A percentile compares a stretch with the other conserved stretches of the same genome.
These are phyloP conservation scores for Drosophila trichaetosa DNA, from an alignment of 2,888 invertebrate species.

Conservation along the genomic window DNA sequence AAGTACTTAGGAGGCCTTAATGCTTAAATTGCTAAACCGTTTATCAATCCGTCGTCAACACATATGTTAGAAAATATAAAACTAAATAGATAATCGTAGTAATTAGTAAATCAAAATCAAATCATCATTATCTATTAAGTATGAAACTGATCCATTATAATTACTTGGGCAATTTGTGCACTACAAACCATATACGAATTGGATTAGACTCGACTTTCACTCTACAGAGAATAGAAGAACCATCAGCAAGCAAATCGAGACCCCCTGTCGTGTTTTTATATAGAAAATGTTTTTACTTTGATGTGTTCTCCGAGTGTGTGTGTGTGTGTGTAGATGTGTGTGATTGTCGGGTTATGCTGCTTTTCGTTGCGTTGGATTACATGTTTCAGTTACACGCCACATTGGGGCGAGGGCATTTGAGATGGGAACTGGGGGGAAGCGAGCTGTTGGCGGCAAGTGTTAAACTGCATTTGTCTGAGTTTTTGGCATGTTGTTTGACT, in stretches of 20 bases:
- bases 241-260: conserved; percentile 52
- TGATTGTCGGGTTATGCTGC: conserved; percentile 51
- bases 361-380: conserved; percentile 66
- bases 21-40: not conserved
- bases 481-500: conserved; percentile 49
- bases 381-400: conserved; percentile 76
- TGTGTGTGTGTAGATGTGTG: conserved; percentile 17
- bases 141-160: conserved; percentile 10
- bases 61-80: not conserved
- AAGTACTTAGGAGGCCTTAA: not conserved
- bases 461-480: conserved; percentile 75
- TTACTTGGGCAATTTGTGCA: not conserved
- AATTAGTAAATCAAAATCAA: not conserved
- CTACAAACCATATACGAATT: conserved; percentile 13
- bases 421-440: not conserved
- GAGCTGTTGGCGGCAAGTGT: conserved; percentile 59
- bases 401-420: conserved; percentile 28
- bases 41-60: not conserved
- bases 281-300: conserved; percentile 76
- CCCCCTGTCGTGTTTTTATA: conserved; percentile 78
- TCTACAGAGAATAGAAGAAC: conserved; percentile 26
- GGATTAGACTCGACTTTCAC: conserved; percentile 26
- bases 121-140: conserved; percentile 24
- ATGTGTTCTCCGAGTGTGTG: conserved; percentile 43
- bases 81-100: not conserved